Base-by-base conservation (phyloP, 35 echinoderm and acorn worm genomes). In the Apostichopus parvimensis region DNA sequence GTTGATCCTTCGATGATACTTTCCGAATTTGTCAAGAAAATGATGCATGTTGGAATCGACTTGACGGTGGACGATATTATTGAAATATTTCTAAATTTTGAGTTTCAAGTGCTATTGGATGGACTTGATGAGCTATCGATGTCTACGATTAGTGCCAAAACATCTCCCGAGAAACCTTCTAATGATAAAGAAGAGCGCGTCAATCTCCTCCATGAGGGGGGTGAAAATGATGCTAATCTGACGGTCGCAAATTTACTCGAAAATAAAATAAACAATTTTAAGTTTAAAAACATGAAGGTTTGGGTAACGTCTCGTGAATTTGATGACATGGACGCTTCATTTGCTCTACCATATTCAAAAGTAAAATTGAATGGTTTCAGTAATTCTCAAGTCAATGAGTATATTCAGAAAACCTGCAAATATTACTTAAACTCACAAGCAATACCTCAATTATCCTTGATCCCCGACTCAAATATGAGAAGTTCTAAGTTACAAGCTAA, bases 271-370 rank as follows among this genome's bases (percentile, higher is more conserved):
- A 18, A 73, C 20, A 6, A 5, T 17, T 2, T 18, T 17, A 73
- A 20, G n/a, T 73, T 18, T 22, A 73, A n/a, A 22, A 7, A 87
- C 1, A 13, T 87, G 0, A 62, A 18, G 26, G n/a, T 87, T 24
- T 87, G 57, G 85, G 85, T 87, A 14, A 87, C 85, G 28, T 87
- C 85, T 4, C 54, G 85, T 12, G 85, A 87, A 23, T 13, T 71
- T 26, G 85, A 87, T 87, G 60, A 87, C 24, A 71, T 87, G 61
- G 65, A 70, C 6, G 10, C 17, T 21, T 4, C 5, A 8, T 65
- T 87, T 68, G 4, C 85, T 14, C 14, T 59, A 7, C 85, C 85
- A 45, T 87, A 65, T 62, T 54, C 59, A 54, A 87, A 87, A 66
- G 56, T 87, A 10, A 87, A 62, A 61, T 5, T 87, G 57, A 9